Evolutionary conservation across 1,140 invertebrate species (phyloP), one percentile per base, ranked within the genome.

Genomic region (Cotesia vestalis): DNA sequence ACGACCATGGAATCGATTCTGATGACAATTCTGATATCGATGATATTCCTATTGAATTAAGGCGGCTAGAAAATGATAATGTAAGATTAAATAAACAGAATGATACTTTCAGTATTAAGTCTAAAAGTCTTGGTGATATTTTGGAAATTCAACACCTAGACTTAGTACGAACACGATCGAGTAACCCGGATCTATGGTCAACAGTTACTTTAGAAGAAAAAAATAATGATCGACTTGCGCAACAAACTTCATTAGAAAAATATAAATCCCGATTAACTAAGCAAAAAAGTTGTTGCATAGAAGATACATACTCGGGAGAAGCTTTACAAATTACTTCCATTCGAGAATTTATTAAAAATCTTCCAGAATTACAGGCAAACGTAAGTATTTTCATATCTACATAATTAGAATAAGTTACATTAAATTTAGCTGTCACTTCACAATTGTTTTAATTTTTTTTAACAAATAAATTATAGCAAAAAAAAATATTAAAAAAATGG

Each of bases 1-100:
- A 88, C 86, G 78, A 57, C 4, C 78, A 89, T 85, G 78, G 88
- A 85, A 53, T 73, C 4, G 91, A 88, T 75, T 85, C 89, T 59
- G 90, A 89, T 35, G 90, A 91, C 79, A 87, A 89, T 71, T 90
- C 91, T 12, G 90, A 91, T 77, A 87, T 91, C 34, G 90, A 92
- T 75, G 93, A 96, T 78, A 85, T 96, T 62, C 95, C 95, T 1
- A 97, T 97, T 59, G 95, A 97, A 86, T 84, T 97, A 27, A 88
- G 94, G n/a, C 89, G 94, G 20, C 86, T 96, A 53, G 95, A 97
- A 79, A 93, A 95, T 77, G 91, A 89, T 88, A 84, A 88, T 86
- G 11, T 89, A 87, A 73, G 87, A 8, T 86, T 89, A 14, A 86
- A 79, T 63, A 89, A 87, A 69, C 86, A 88, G 75, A 79, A 83